Conservation (phyloP, 35 echinoderm and acorn worm genomes). For the Patiria miniata region DNA sequence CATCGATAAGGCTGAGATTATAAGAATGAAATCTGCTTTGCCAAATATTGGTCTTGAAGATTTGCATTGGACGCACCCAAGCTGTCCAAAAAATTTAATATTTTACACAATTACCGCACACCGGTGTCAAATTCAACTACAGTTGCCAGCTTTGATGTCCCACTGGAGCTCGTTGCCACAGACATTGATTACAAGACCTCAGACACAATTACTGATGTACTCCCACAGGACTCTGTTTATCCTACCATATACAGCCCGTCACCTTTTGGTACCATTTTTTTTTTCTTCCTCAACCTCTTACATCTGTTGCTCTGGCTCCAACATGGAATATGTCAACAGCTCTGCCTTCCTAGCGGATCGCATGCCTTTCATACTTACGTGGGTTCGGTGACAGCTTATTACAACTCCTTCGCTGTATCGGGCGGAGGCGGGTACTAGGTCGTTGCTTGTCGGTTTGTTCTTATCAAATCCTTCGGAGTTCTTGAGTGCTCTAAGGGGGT, state of each 20-base stretch:
- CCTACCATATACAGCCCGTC: constrained; percentile 28
- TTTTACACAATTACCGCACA: background rate
- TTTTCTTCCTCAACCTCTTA: background rate
- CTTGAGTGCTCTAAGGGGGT: constrained; percentile 6
- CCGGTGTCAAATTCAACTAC: background rate
- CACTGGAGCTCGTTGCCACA: background rate
- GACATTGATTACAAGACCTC: constrained; percentile 20
- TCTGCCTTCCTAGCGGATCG: background rate
- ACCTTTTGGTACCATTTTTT: background rate
- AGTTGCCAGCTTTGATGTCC: background rate
- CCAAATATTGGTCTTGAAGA: background rate
- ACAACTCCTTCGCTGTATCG: background rate
- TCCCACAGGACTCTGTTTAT: background rate
- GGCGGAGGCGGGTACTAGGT: background rate
- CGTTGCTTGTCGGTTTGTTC: background rate
- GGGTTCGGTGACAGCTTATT: background rate
- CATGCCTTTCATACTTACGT: constrained; percentile 5
- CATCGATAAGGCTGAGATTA: background rate
- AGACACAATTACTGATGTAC: constrained; percentile 26
- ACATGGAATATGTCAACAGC: constrained; percentile 28
- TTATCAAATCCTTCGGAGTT: background rate
- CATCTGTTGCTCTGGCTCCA: constrained; percentile 8
- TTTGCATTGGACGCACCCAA: background rate
- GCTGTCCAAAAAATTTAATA: constrained; percentile 1
- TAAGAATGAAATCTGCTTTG: background rate